A percentile compares a stretch with the other conserved stretches of the same genome.
These are phyloP conservation scores for Fabriciana adippe DNA, from an alignment of 2,888 invertebrate species.

Conservation along the genomic window DNA sequence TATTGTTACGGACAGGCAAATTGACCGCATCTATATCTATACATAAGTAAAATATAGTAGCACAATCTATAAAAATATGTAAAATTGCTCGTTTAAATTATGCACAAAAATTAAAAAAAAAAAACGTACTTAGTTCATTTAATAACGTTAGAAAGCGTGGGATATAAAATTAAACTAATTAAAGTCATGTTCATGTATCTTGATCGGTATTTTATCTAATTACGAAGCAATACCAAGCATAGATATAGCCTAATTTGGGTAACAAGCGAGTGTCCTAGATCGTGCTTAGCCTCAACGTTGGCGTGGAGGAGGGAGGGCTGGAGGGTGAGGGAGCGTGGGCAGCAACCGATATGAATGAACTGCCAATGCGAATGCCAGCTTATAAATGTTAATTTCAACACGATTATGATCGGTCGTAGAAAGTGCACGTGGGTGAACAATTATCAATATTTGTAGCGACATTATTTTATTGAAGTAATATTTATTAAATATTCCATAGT, in stretches of 20 bases:
- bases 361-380: conserved; percentile 40
- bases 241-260: conserved; percentile 17
- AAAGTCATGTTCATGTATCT: conserved; percentile 11
- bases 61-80: no score
- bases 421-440: conserved; percentile 45
- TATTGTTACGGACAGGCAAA: no score
- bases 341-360: conserved; percentile 56
- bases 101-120: neutral
- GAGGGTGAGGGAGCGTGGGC: conserved; percentile 44
- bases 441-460: conserved; percentile 10
- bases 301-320: conserved; percentile 32
- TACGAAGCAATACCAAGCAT: conserved; percentile 16
- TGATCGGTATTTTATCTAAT: conserved; percentile 18
- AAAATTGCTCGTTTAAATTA: neutral
- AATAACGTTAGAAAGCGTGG: conserved; percentile 11
- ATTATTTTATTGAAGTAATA: neutral
- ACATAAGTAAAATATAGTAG: no score
- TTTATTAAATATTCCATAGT: neutral
- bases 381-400: conserved; percentile 43
- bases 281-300: conserved; percentile 23
- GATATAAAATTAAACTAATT: conserved; percentile 17
- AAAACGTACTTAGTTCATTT: neutral
- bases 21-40: no score
- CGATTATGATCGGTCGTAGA: conserved; percentile 43
- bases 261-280: conserved; percentile 17